These are phyloP conservation scores for Bos taurus DNA, from an alignment of 2,113 vertebrate genomes.

Conservation along the genomic window DNA sequence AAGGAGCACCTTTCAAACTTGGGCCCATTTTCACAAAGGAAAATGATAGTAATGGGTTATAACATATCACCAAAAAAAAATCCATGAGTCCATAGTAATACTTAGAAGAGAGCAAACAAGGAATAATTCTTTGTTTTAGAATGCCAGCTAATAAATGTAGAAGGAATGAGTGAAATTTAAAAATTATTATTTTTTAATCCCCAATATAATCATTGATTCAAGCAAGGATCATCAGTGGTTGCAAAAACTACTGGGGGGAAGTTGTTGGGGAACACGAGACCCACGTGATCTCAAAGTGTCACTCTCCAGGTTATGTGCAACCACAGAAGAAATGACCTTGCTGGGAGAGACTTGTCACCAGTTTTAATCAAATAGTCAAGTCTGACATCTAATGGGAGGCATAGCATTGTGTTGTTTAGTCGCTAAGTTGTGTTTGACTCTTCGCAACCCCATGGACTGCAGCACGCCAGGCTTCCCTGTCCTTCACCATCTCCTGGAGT, in stretches of 20 bases:
- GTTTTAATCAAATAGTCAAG: background rate
- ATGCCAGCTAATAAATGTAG: background rate
- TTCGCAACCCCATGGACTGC: background rate
- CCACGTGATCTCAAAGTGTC: background rate
- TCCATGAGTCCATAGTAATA: background rate
- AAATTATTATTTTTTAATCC: background rate
- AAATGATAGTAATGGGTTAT: background rate
- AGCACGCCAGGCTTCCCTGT: background rate
- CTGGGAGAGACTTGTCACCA: background rate
- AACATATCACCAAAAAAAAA: background rate
- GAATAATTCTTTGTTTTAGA: background rate
- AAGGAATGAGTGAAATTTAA: background rate
- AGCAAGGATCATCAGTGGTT: background rate
- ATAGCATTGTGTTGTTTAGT: background rate
- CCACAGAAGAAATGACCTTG: background rate
- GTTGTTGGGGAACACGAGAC: background rate
- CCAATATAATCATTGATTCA: background rate
- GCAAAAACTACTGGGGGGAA: background rate
- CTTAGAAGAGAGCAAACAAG: background rate
- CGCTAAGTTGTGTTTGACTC: background rate
- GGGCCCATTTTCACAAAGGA: background rate
- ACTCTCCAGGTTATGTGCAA: background rate
- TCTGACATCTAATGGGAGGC: background rate
- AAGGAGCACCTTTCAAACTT: background rate
- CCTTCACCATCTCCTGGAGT: background rate